Conservation (phyloP, 2,113 vertebrate genomes). For the Boulengeromyrus knoepffleri region DNA sequence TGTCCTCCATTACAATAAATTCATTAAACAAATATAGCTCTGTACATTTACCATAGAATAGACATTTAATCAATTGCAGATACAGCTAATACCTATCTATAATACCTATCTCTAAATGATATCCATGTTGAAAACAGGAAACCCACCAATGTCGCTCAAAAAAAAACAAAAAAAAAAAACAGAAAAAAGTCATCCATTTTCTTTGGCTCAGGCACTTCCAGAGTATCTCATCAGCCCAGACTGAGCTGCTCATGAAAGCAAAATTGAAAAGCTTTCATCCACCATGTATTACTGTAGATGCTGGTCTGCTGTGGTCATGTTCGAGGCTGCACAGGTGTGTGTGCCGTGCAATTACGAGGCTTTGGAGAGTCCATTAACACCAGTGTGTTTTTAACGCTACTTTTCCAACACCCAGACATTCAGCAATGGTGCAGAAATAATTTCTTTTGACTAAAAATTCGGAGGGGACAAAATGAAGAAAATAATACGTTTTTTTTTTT, state of each 20-base stretch:
- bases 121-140: background rate
- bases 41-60: background rate
- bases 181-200: constrained; percentile 2
- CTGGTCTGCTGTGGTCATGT: background rate
- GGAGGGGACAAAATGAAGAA: background rate
- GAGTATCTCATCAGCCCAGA: constrained; percentile 22
- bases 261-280: constrained; percentile 13
- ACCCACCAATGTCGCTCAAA: constrained; percentile 22
- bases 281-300: background rate
- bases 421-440: background rate
- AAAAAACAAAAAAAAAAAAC: background rate
- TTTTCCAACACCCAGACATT: background rate
- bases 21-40: background rate
- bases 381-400: constrained; percentile 1
- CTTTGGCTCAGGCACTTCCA: constrained; percentile 4
- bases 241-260: constrained; percentile 19
- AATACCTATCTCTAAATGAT: background rate
- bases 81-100: background rate
- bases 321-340: constrained; percentile 7
- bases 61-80: background rate
- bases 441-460: background rate
- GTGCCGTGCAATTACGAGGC: background rate
- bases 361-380: constrained; percentile 12
- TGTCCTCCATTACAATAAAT: background rate
- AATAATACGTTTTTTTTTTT: background rate